Percentiles rank a stretch among this genome's conserved stretches.
phyloP scores from a whole-genome alignment of 2,113 vertebrate genomes.

The Chitala chitala region DNA sequence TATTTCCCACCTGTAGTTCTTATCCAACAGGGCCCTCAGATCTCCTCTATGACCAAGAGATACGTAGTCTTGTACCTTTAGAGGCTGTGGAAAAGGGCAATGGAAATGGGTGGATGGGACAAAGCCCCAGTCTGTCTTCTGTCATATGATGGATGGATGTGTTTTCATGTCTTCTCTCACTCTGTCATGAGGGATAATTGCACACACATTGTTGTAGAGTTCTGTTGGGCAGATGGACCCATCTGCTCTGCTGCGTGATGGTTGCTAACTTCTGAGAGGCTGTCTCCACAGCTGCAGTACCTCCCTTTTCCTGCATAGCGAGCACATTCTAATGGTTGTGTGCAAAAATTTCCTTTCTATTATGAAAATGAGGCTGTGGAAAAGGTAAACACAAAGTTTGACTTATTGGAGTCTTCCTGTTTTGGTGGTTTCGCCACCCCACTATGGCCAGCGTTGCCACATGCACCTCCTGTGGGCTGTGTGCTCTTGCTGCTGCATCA shows the following conservation, averaged over 20 bases:
- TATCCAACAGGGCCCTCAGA: no score
- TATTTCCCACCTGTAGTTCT: no score
- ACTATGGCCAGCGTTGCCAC: no score
- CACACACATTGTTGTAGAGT: constrained; percentile 62
- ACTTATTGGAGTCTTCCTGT: no score
- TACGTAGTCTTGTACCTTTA: no score
- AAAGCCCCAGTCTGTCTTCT: constrained; percentile 46
- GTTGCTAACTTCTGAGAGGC: constrained; percentile 53
- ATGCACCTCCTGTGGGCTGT: no score
- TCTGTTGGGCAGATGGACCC: constrained; percentile 57
- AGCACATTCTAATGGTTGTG: not conserved
- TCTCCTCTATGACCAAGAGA: no score
- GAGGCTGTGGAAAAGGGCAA: constrained; percentile 32
- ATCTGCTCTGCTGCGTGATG: constrained; percentile 57
- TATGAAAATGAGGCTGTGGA: no score
- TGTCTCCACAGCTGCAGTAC: constrained; percentile 51
- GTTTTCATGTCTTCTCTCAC: constrained; percentile 59
- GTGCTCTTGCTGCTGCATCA: no score
- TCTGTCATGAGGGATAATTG: constrained; percentile 62
- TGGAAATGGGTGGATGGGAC: constrained; percentile 40
- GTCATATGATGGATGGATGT: constrained; percentile 63
- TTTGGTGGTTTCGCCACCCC: no score
- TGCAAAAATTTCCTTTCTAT: no score
- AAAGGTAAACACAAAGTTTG: no score
- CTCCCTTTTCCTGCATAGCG: constrained; percentile 51